Evolutionary conservation across 2,888 invertebrate genomes (phyloP).

Genomic region (Drosophila kanekoi): DNA sequence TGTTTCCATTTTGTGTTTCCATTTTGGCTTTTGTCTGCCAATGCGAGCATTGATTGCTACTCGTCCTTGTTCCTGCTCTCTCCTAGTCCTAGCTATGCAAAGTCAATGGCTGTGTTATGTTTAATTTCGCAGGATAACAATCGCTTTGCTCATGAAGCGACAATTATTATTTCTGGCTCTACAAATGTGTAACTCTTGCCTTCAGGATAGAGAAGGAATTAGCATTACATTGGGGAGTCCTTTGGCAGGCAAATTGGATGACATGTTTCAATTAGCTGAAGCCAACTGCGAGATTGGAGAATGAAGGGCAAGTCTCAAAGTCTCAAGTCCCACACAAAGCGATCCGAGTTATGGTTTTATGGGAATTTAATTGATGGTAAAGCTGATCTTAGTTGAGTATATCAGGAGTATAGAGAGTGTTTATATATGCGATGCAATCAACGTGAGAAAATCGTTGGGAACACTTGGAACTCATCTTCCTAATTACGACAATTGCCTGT

Average conservation of each 20-base stretch:
- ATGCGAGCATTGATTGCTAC: conserved; percentile 15
- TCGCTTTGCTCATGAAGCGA: conserved; percentile 39
- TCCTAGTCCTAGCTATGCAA: conserved; percentile 4
- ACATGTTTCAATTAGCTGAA: conserved; percentile 44
- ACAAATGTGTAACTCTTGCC: conserved; percentile 20
- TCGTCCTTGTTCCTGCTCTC: not conserved
- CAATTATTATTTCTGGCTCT: conserved; percentile 55
- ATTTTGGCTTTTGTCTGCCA: conserved; percentile 44
- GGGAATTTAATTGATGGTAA: conserved; percentile 47
- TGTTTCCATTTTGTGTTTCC: conserved; percentile 44
- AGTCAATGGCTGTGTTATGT: conserved; percentile 34
- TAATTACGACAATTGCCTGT: conserved; percentile 52
- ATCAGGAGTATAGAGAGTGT: not conserved
- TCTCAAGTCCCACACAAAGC: conserved; percentile 23
- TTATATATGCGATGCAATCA: conserved; percentile 6
- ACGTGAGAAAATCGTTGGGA: conserved; percentile 35
- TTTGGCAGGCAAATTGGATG: conserved; percentile 30
- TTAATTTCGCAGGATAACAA: conserved; percentile 40
- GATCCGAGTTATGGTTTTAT: conserved; percentile 22
- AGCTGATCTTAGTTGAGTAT: not conserved
- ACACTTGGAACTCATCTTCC: conserved; percentile 18
- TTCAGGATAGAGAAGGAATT: conserved; percentile 24
- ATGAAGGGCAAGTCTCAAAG: conserved; percentile 12
- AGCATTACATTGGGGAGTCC: conserved; percentile 43
- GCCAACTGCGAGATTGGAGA: not conserved